Base-by-base conservation (phyloP, 2,888 invertebrate species). In the Automeris io region DNA sequence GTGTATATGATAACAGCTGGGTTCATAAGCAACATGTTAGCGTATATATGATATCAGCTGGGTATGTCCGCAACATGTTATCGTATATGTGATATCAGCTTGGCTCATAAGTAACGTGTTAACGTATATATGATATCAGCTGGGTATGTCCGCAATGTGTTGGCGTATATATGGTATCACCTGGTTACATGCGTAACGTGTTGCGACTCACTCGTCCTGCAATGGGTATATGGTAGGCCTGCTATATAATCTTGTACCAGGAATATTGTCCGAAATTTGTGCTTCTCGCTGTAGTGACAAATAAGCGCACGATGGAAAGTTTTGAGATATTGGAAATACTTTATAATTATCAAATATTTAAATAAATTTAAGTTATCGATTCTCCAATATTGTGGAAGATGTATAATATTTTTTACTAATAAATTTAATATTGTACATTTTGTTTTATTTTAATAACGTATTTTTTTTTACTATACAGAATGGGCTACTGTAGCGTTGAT, bases 331-430 rank as follows among this genome's bases (percentile, higher is more conserved):
- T 68, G 68, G 74, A 82, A 80, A 81, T 83, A 83, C 85, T 85
- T 76, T 80, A 82, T 79, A 78, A 79, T 82, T 76, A 81, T 83
- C 81, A 81, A 82, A 81, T 85, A 77, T 79, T 79, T 77, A 80
- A 79, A 69, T 73, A 23, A 79, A 77, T 82, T 66, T 85, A 83
- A 85, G 83, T 85, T 83, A 83, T 79, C 54, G 70, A 82, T 83
- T 86, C 82, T 83, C 83, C 86, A 80, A 82, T 82, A 83, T 83
- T 85, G 82, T 83, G 86, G 86, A 85, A 83, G 85, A 86, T 85
- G 86, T 85, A 86, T 86, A 81, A 86, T 86, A 86, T 86, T 86
- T 85, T 86, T 85, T 86, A 86, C 86, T 86, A 86, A 86, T 86
- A 86, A 86, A 86, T 86, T 86, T 86, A 86, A 85, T 86, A 86